Evolutionary conservation across 2,888 invertebrate genomes (phyloP), one percentile per base, ranked within the genome.

Genomic region (Pachymerium ferrugineum): DNA sequence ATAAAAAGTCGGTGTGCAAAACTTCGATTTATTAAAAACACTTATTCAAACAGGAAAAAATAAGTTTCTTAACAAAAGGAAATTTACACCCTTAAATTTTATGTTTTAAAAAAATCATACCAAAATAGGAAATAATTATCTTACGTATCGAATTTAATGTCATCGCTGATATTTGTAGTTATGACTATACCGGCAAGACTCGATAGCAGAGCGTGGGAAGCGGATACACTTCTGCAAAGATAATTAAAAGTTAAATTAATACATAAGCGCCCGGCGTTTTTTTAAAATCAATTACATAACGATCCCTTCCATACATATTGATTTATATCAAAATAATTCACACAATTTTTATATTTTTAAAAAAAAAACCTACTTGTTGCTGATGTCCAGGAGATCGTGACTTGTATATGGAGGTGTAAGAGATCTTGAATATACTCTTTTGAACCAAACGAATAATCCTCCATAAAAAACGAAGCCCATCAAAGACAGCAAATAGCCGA

Each of bases 101-200:
- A n/a, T n/a, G n/a, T n/a, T n/a, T n/a, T n/a, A n/a, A n/a, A 1
- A 6, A 42, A 42, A 42, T 42, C 42, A n/a, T 14, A 16, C 1
- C 2, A n/a, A 14, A 10, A 14, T 16, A 12, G 42, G 3, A 6
- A 12, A 42, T n/a, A 42, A 30, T 3, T 3, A 12, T 30, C 31
- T 70, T 70, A 70, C 70, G 22, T 70, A 19, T 70, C 70, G 35
- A 16, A 70, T 70, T 70, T 70, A n/a, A 70, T 70, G 19, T 70
- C 70, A 70, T 33, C 30, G 19, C 68, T 33, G n/a, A 30, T 31
- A 12, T 70, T 70, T 2, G 22, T 22, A 6, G 33, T 33, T 31
- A 70, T 70, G 6, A 31, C 31, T 14, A 70, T 31, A n/a, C 70
- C 70, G 8, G 70, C 70, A 3, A 35, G 29, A 19, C 33, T n/a